Base-by-base conservation (phyloP, 2,888 invertebrate species). In the Adineta ricciae region DNA sequence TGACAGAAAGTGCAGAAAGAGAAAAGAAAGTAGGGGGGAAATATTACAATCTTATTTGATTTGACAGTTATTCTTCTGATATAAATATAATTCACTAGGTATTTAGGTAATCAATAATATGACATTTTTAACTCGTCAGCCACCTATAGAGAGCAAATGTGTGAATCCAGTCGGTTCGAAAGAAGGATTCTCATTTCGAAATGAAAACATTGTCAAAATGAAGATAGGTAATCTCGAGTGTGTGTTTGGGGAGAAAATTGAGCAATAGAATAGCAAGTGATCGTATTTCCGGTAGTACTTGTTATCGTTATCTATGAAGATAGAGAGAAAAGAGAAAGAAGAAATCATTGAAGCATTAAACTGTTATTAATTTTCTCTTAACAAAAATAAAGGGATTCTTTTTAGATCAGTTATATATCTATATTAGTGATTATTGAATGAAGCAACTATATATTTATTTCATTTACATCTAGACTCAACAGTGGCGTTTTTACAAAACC, bases 271-370 rank as follows among this genome's bases (percentile, higher is more conserved):
- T 46, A 56, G 19, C 27, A 32, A 11, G 16, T 64, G 32, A 64
- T 16, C 32, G 32, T 64, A 64, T 64, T 64, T 64, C 64, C 64
- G 64, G 64, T 32, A 64, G 32, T 11, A 32, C 19, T 64, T 14
- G 27, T 64, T 64, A 64, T 64, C 32, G 32, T 1, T 27, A 64
- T 32, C 64, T 32, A 36, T 64, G 50, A 50, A 16, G 50, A 50
- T 14, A 32, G 32, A 56, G 2, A 32, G 32, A 14, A 36, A 16
- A 27, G 32, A n/a, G 14, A 64, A 64, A 64, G 16, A 64, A 24
- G 21, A 56, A 56, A 56, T n/a, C 32, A 64, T 64, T 64, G 64
- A 64, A 64, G 64, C 64, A 64, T 64, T 27, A 64, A 64, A 64
- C 19, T 64, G 27, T 64, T 64, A 64, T 32, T 64, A 32, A 64